A percentile compares a stretch with the other conserved stretches of the same genome.
These are phyloP conservation scores for Mungos mungo DNA, from an alignment of 2,113 vertebrate genomes.

Conservation along the genomic window DNA sequence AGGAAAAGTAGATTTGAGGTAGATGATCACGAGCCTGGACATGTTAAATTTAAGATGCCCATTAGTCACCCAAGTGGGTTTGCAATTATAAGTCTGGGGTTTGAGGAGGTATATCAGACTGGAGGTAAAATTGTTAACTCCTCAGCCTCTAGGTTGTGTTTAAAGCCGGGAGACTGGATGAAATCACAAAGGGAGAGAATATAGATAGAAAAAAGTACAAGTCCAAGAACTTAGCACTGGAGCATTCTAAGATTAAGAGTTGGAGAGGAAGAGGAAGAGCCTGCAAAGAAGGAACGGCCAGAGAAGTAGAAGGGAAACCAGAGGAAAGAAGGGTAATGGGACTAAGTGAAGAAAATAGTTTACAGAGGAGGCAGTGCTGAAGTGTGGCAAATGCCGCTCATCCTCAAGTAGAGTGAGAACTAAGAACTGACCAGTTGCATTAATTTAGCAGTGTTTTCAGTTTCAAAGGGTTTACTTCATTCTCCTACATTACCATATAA, in stretches of 20 bases:
- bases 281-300: not conserved
- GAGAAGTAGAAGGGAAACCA: not conserved
- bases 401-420: not conserved
- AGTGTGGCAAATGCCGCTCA: not conserved
- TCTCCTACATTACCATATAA: not conserved
- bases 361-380: not conserved
- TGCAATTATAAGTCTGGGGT: not conserved
- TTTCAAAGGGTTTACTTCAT: not conserved
- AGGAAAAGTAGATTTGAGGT: not conserved
- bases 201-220: not conserved
- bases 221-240: not conserved
- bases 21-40: not conserved
- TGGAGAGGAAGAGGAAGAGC: not conserved
- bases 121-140: not conserved
- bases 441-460: not conserved
- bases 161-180: not conserved
- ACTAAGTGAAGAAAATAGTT: not conserved
- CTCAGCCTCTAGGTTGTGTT: not conserved
- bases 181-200: not conserved
- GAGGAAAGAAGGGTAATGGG: not conserved
- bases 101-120: not conserved
- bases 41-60: not conserved
- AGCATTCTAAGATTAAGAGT: not conserved
- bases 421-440: not conserved
- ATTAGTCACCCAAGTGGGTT: slow-evolving; percentile 3